A percentile compares a stretch with the other conserved stretches of the same genome.
Conservation (phyloP, 2,888 invertebrate species). For the Ectemnius cavifrons region DNA sequence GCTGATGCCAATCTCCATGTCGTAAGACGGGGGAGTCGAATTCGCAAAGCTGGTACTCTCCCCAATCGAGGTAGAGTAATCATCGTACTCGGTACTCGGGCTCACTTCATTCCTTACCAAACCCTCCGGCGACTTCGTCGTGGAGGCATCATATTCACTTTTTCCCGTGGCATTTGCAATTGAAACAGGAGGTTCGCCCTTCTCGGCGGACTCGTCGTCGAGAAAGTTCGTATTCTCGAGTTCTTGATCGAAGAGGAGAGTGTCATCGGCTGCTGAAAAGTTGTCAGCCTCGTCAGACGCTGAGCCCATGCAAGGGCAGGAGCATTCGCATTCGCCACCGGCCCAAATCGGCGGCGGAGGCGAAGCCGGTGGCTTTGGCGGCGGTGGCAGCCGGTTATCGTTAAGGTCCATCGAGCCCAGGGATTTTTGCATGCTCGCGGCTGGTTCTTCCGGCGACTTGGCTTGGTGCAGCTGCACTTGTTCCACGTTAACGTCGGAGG, state of each 20-base stretch:
- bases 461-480: slow-evolving; percentile 74
- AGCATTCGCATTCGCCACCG: slow-evolving; percentile 87
- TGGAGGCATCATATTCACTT: not conserved
- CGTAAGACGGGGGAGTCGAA: slow-evolving; percentile 57
- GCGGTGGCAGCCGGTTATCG: slow-evolving; percentile 71
- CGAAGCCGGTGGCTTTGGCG: slow-evolving; percentile 70
- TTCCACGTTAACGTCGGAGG: slow-evolving; percentile 81
- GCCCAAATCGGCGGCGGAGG: slow-evolving; percentile 78
- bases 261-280: slow-evolving; percentile 59
- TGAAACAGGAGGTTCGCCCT: not conserved
- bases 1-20: slow-evolving; percentile 61
- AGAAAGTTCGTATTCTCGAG: slow-evolving; percentile 23
- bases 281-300: slow-evolving; percentile 72
- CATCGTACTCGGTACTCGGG: slow-evolving; percentile 42
- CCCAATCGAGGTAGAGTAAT: slow-evolving; percentile 42
- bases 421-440: slow-evolving; percentile 31
- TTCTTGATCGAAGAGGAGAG: slow-evolving; percentile 31
- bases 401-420: slow-evolving; percentile 28
- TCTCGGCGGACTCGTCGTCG: slow-evolving; percentile 18
- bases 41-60: slow-evolving; percentile 44
- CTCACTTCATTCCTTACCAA: slow-evolving; percentile 47
- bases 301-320: slow-evolving; percentile 84
- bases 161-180: no score
- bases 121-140: slow-evolving; percentile 21
- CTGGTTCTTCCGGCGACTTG: slow-evolving; percentile 15